Evolutionary conservation across 2,113 vertebrate genomes (phyloP).

Genomic region (cat (Felis catus)): F.catus_Fca126_mat1.0 CM031419.1:139287001-139287500

Average conservation of each 20-base stretch:
- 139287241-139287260: background rate
- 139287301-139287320: constrained; percentile 3
- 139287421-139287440: constrained; percentile 72
- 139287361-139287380: constrained; percentile 68
- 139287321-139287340: background rate
- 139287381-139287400: constrained; percentile 71
- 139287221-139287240: background rate
- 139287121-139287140: background rate
- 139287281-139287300: background rate
- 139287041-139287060: background rate
- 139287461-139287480: constrained; percentile 57
- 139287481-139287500: constrained; percentile 66
- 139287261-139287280: background rate
- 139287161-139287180: background rate
- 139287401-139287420: constrained; percentile 67
- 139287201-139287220: background rate
- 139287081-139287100: background rate
- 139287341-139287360: background rate
- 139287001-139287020: background rate
- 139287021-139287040: background rate
- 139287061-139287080: background rate
- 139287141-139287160: background rate
- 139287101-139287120: background rate
- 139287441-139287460: constrained; percentile 41
- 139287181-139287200: background rate